phyloP scores from a whole-genome alignment of 2,797 vertebrate genomes.

The Cynodonichthys magdalenae region DNA sequence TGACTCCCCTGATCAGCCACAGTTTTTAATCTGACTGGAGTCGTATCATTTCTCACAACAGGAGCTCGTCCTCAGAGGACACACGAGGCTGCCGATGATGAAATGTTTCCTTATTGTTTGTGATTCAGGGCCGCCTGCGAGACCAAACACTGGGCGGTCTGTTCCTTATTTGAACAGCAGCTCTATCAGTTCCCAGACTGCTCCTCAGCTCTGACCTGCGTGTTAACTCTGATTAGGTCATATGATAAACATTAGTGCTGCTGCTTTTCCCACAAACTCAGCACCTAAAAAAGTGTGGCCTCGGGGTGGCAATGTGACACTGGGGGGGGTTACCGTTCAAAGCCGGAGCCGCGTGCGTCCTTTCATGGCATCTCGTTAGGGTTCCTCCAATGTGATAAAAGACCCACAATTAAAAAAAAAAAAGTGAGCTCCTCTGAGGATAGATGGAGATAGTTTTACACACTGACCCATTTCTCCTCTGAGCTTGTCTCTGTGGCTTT shows the following conservation, averaged over 20 bases:
- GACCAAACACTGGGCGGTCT: conserved; percentile 77
- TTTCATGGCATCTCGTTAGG: conserved; percentile 84
- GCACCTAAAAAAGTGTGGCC: conserved; percentile 83
- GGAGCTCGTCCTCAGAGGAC: conserved; percentile 33
- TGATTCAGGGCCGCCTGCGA: conserved; percentile 70
- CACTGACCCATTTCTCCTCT: conserved; percentile 63
- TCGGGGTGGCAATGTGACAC: conserved; percentile 81
- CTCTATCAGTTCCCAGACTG: conserved; percentile 86
- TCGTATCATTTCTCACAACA: conserved; percentile 29
- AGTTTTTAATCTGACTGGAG: conserved; percentile 30
- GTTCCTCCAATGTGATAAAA: conserved; percentile 77
- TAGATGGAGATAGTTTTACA: conserved; percentile 78
- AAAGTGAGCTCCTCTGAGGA: conserved; percentile 69
- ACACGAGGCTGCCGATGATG: conserved; percentile 63
- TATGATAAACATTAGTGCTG: conserved; percentile 90
- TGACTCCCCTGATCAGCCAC: conserved; percentile 48
- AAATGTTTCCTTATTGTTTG: conserved; percentile 85
- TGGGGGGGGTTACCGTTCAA: conserved; percentile 79
- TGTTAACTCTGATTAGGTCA: conserved; percentile 89
- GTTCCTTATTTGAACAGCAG: conserved; percentile 79
- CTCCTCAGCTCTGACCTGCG: conserved; percentile 82
- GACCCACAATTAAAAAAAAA: conserved; percentile 66
- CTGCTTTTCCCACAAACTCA: conserved; percentile 88
- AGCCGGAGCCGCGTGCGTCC: conserved; percentile 85
- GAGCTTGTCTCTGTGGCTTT: conserved; percentile 75